Conservation (phyloP, 2,113 vertebrate species). For the Lagenorhynchus albirostris region DNA sequence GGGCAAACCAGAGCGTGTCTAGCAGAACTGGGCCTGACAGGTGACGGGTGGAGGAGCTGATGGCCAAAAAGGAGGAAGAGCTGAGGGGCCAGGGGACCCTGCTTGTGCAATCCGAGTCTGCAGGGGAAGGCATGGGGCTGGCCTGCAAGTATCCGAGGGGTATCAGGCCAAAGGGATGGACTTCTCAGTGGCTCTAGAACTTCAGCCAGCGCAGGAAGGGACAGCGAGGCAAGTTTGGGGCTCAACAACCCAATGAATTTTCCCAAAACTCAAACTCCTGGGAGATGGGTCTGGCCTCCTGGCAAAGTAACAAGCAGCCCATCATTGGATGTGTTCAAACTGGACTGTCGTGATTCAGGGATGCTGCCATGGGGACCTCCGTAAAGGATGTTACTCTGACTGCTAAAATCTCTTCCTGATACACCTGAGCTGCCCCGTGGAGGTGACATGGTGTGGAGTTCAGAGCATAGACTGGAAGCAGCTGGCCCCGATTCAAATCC, state of each 20-base stretch:
- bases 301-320: neutral
- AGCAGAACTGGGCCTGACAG: neutral
- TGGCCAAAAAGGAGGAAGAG: neutral
- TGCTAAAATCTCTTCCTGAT: neutral
- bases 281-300: neutral
- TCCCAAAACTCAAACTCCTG: neutral
- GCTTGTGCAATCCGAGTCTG: neutral
- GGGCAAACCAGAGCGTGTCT: neutral
- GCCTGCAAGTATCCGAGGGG: neutral
- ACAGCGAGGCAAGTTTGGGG: neutral
- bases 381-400: neutral
- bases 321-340: neutral
- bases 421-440: neutral
- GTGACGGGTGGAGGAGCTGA: neutral
- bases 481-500: neutral
- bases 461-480: neutral
- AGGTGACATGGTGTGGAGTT: neutral
- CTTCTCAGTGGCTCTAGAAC: neutral
- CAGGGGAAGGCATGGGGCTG: neutral
- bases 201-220: neutral
- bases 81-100: neutral
- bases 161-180: neutral
- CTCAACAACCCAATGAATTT: neutral
- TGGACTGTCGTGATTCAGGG: no score
- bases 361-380: neutral